Evolutionary conservation across 2,113 vertebrate species (phyloP), one percentile per base, ranked within the genome.

Genomic region (Elephas maximus): DNA sequence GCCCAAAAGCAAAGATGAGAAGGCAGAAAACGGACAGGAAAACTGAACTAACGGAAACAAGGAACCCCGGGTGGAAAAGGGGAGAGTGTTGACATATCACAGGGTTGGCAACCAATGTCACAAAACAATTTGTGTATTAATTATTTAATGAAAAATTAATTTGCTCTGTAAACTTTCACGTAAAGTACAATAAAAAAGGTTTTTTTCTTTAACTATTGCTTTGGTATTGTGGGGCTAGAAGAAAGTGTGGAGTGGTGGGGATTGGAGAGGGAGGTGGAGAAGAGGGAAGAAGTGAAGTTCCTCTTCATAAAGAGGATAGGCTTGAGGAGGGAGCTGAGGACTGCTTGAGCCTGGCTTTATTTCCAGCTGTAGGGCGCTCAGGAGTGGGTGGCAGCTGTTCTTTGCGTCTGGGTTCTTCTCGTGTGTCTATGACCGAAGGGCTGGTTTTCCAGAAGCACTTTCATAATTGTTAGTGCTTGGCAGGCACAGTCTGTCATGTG

Each of bases 151-250:
- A 57, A 14, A 57, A 57, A 57, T 14, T 57, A 57, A 57, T 57
- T 57, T 17, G 53, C 53, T 57, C 15, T 57, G 53, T 57, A 57
- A 57, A 57, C 53, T 17, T 57, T 57, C 53, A 57, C 53, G 11
- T 57, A 17, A 57, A 57, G 53, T 14, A 57, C 53, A 57, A 57
- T 57, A 57, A 57, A 57, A 57, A 57, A 57, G 11, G 20, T 41
- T 10, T 95, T 60, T n/a, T 74, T 28, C 45, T 92, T 91, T 57
- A 80, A 48, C 26, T 41, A 65, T 91, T 86, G 48, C 57, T 91
- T 93, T 80, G n/a, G 8, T 78, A 79, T 90, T 87, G 23, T 10
- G 37, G 12, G 17, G 11, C 37, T 82, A 53, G 77, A 95, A 93
- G 85, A 48, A 77, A 86, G 18, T 30, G 1, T 78, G 69, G 65